phyloP scores from a whole-genome alignment of 2,797 vertebrate genomes.

The Poeciliopsis turneri region DNA sequence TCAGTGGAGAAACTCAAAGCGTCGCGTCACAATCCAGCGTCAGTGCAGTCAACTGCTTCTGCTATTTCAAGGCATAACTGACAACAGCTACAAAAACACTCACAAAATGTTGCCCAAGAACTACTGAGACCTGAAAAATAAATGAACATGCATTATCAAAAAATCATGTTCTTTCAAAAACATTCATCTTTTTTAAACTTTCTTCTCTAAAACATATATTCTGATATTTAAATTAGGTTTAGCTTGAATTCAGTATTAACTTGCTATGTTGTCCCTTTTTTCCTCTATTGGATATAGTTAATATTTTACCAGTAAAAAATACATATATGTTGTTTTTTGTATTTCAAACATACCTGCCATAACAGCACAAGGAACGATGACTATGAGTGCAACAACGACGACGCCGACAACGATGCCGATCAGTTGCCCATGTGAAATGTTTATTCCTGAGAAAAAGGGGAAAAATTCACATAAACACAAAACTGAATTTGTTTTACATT shows the following conservation, averaged over 20 bases:
- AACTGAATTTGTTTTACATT: background rate
- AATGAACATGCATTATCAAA: background rate
- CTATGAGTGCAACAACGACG: fast-evolving
- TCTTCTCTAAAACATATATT: too few species aligned
- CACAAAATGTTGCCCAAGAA: background rate
- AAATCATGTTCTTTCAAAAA: background rate
- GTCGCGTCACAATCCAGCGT: too few species aligned
- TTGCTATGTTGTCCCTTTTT: too few species aligned
- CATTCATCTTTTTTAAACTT: background rate
- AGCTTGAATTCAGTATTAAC: too few species aligned
- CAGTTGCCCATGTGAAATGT: background rate
- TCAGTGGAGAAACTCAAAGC: background rate
- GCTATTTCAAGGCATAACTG: fast-evolving
- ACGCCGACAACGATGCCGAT: background rate
- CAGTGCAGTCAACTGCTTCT: background rate
- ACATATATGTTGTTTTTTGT: background rate
- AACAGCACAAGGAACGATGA: background rate
- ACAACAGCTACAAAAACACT: background rate
- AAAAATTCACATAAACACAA: background rate
- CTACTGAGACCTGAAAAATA: background rate
- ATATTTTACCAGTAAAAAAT: too few species aligned
- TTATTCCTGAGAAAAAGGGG: background rate
- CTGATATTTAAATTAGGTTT: too few species aligned
- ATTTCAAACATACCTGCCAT: background rate
- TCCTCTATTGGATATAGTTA: too few species aligned